Evolutionary conservation across 2,888 invertebrate genomes (phyloP), one percentile per base, ranked within the genome.

Genomic region (Oegoconia quadripuncta): DNA sequence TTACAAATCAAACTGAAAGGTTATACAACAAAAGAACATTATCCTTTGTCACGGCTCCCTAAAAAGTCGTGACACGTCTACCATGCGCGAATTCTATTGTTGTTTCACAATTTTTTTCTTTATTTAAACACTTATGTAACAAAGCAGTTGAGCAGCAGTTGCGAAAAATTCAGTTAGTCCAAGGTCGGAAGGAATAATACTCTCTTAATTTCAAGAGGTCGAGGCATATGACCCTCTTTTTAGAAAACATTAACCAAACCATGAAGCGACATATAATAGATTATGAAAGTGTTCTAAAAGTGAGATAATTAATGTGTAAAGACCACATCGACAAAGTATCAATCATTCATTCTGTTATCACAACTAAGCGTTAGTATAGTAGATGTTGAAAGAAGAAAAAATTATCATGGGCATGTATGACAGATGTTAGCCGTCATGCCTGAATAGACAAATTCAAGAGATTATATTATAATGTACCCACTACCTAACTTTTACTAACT

Each of bases 131-230:
- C 37, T 46, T 44, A 50, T 40, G 42, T 49, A 53, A 48, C 35
- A 38, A 41, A 42, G 37, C 40, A 42, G 30, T 36, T 41, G 37
- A 34, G 31, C 36, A 42, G 41, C 36, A 12, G 17, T 50, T 46
- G 43, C 49, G 34, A 43, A 44, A 45, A 44, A 42, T 48, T 20
- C 38, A 37, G 30, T 28, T 22, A 33, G 42, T 33, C 38, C 51
- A 59, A 59, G 52, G 52, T 48, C 42, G 44, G 29, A 46, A 48
- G 52, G 47, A 59, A 65, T 61, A 65, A 67, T 62, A 57, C 49
- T 41, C 48, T 56, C 62, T 60, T 54, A 59, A 64, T 66, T 60
- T 48, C 35, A 44, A 52, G 43, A 58, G 54, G 54, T 64, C 54
- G 46, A 29, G 46, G 37, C 37, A 40, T 40, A 39, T 59, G 59